Conservation (phyloP, 2,113 vertebrate species). For the Lucifuga dentata region DNA sequence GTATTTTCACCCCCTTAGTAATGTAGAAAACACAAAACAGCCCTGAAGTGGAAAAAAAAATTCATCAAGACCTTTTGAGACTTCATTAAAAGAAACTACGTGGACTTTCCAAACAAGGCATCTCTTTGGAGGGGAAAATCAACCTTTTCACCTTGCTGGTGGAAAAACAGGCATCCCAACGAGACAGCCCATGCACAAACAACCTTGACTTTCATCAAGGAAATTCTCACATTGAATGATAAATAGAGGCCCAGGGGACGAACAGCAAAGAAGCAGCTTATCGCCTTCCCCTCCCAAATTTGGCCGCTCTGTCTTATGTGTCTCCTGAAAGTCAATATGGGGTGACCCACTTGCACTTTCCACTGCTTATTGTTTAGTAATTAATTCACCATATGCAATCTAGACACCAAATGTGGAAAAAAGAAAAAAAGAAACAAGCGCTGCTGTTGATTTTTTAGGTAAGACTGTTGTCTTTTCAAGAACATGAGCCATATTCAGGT, state of each 20-base stretch:
- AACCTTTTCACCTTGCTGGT: conserved; percentile 84
- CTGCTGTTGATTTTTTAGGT: conserved; percentile 46
- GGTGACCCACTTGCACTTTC: conserved; percentile 78
- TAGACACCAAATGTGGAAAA: conserved; percentile 55
- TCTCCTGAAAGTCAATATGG: conserved; percentile 73
- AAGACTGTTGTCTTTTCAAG: conserved; percentile 59
- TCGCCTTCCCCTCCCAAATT: conserved; percentile 82
- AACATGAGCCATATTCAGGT: no score
- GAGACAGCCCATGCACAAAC: conserved; percentile 80
- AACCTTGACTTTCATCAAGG: conserved; percentile 86
- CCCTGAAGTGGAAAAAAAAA: conserved; percentile 67
- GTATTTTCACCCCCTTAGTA: conserved; percentile 47
- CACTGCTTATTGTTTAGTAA: conserved; percentile 70
- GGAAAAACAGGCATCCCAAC: conserved; percentile 78
- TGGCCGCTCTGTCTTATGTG: conserved; percentile 72
- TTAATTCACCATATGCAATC: conserved; percentile 77
- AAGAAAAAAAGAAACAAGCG: no score
- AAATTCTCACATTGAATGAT: conserved; percentile 87
- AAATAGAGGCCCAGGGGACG: conserved; percentile 82
- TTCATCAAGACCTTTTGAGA: conserved; percentile 77
- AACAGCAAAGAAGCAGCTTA: conserved; percentile 83
- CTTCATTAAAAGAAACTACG: conserved; percentile 77
- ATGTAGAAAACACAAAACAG: conserved; percentile 73
- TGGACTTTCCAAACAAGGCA: conserved; percentile 70
- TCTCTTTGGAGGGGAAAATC: conserved; percentile 77